phyloP scores from a whole-genome alignment of 2,888 invertebrate genomes.

The Morinoia aosen region DNA sequence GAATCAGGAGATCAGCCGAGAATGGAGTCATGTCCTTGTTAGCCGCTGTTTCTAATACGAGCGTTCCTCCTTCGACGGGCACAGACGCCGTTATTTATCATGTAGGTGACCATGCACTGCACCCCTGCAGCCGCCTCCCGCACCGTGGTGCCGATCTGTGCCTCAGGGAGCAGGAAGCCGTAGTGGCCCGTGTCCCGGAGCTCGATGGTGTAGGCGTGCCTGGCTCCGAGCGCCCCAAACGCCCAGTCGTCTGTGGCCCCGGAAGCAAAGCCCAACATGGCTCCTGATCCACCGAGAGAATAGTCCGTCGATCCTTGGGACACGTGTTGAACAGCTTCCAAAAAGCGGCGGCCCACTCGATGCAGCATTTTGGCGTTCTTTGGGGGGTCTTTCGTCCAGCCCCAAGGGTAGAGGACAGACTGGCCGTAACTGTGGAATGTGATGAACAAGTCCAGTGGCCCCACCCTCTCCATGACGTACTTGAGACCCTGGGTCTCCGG shows the following conservation, averaged over 20 bases:
- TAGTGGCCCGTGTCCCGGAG: conserved; percentile 86
- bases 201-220: conserved; percentile 91
- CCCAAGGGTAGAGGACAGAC: conserved; percentile 70
- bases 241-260: conserved; percentile 68
- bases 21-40: background rate
- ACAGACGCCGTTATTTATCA: conserved; percentile 59
- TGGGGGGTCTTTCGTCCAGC: conserved; percentile 67
- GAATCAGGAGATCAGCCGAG: background rate
- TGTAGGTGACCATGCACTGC: conserved; percentile 68
- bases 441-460: conserved; percentile 66
- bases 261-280: conserved; percentile 65
- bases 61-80: conserved; percentile 32
- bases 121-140: conserved; percentile 83
- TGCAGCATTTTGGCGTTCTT: conserved; percentile 60
- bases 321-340: conserved; percentile 57
- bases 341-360: conserved; percentile 58
- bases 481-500: conserved; percentile 65
- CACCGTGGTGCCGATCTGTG: conserved; percentile 82
- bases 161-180: conserved; percentile 89
- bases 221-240: conserved; percentile 80
- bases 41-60: background rate
- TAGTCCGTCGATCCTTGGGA: conserved; percentile 63
- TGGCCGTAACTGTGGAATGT: conserved; percentile 70
- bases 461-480: conserved; percentile 57
- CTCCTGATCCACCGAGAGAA: conserved; percentile 65